phyloP scores from a whole-genome alignment of 2,113 vertebrate genomes.

The Saimiri boliviensis region DNA sequence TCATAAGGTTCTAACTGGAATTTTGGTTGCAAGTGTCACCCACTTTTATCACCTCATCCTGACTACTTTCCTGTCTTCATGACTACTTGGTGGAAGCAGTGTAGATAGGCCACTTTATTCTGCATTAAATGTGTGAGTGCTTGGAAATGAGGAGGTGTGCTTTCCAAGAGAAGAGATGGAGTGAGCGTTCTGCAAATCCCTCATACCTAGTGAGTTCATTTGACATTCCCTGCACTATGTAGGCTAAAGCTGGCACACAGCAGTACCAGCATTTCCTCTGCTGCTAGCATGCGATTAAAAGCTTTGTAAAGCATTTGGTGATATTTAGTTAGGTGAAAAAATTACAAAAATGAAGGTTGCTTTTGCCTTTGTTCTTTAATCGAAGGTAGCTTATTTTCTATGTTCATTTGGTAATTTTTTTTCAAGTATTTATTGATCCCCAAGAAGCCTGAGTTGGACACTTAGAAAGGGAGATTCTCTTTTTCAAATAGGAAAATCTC shows the following conservation, averaged over 20 bases:
- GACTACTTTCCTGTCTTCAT: neutral
- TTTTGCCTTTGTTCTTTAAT: slow-evolving; percentile 43
- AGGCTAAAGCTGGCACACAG: slow-evolving; percentile 52
- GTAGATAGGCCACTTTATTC: neutral
- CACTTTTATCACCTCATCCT: neutral
- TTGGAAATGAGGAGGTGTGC: neutral
- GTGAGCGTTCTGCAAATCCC: slow-evolving; percentile 42
- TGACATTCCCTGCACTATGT: neutral
- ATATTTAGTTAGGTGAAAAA: slow-evolving; percentile 55
- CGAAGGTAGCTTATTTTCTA: neutral
- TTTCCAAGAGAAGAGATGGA: slow-evolving; percentile 48
- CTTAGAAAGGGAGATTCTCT: neutral
- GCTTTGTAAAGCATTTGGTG: slow-evolving; percentile 66
- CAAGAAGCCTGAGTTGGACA: neutral
- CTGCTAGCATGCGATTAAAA: slow-evolving; percentile 66
- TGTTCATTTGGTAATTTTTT: slow-evolving; percentile 32
- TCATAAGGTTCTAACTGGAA: neutral
- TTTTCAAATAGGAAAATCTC: neutral
- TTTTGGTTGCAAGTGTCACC: neutral
- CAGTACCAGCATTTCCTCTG: slow-evolving; percentile 56
- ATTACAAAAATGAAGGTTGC: slow-evolving; percentile 36
- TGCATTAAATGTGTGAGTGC: neutral
- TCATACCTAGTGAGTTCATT: slow-evolving; percentile 5
- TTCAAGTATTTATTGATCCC: neutral
- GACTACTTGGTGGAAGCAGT: neutral